These are phyloP conservation scores for Cardinalis cardinalis DNA, from an alignment of 2,113 vertebrate species.

Conservation along the genomic window DNA sequence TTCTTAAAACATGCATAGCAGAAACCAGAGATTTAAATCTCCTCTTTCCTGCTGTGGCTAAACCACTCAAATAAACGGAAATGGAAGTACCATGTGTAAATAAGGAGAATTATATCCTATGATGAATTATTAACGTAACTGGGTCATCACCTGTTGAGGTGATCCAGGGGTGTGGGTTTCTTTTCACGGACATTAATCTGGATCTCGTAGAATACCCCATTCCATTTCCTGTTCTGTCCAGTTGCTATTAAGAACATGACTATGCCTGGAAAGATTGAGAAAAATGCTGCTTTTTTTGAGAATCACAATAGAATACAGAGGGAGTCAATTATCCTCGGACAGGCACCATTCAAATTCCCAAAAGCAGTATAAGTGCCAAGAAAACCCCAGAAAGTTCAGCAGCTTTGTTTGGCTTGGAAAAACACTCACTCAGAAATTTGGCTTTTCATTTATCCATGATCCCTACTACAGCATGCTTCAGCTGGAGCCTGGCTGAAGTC, in stretches of 20 bases:
- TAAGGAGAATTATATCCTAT: background rate
- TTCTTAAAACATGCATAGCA: background rate
- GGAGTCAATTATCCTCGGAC: background rate
- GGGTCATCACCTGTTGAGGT: constrained; percentile 5
- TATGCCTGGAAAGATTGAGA: constrained; percentile 43
- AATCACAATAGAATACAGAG: constrained; percentile 32
- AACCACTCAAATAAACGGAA: constrained; percentile 7
- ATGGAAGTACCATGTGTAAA: background rate
- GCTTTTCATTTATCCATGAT: background rate
- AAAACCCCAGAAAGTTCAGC: constrained; percentile 41
- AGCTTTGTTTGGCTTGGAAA: constrained; percentile 42
- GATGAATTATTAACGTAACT: background rate
- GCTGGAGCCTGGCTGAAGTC: background rate
- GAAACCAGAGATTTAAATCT: constrained; percentile 33
- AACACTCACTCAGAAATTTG: constrained; percentile 5
- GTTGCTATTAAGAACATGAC: background rate
- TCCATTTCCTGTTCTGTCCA: background rate
- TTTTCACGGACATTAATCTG: background rate
- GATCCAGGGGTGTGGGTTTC: background rate
- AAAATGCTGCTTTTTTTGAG: constrained; percentile 24
- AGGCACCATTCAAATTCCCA: constrained; percentile 48
- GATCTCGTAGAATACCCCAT: background rate
- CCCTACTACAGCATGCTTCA: background rate
- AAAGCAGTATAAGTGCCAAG: constrained; percentile 30
- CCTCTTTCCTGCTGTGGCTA: constrained; percentile 4